Evolutionary conservation across 2,888 invertebrate species (phyloP), one percentile per base, ranked within the genome.

Genomic region (Drosophila gaucha): DNA sequence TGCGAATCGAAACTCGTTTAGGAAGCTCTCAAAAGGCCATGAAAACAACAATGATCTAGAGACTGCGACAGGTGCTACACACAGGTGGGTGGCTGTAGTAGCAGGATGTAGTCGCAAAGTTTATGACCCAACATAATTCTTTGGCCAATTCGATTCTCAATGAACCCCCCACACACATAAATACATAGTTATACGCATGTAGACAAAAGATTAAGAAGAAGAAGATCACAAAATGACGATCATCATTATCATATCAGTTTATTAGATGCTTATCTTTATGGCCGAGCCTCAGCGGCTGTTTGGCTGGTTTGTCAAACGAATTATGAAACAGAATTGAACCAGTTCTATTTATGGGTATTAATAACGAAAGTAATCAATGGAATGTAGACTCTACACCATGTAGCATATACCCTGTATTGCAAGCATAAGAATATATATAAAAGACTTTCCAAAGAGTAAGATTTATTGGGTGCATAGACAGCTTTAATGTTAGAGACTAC

Each of bases 211-310:
- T 12, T 30, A 4, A 14, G 44, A 3, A 20, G 43, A 10, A 12
- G n/a, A 6, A 38, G 51, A 55, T 33, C 41, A 38, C 18, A 43
- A 46, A 38, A 69, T 26, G 33, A 54, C 39, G 55, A 55, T 49
- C 54, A 30, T 66, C 67, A 68, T 80, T 74, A 80, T 78, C 66
- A 56, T 60, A 63, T 77, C 80, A 74, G 84, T 71, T 83, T 83
- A 74, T 83, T 65, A 80, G 80, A 83, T 86, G 47, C 26, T 64
- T 68, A 86, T 83, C 82, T 83, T 74, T 74, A 80, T 74, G 35
- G 65, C 35, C 63, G 14, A 51, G 38, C 43, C 10, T 33, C 49
- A 54, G 47, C 60, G 67, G 64, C 49, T 36, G 75, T 68, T 75
- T 72, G 64, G 69, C 83, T 59, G 83, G 78, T 83, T 86, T 72